Base-by-base conservation (phyloP, 2,113 vertebrate genomes). In the Polypterus bichir region DNA sequence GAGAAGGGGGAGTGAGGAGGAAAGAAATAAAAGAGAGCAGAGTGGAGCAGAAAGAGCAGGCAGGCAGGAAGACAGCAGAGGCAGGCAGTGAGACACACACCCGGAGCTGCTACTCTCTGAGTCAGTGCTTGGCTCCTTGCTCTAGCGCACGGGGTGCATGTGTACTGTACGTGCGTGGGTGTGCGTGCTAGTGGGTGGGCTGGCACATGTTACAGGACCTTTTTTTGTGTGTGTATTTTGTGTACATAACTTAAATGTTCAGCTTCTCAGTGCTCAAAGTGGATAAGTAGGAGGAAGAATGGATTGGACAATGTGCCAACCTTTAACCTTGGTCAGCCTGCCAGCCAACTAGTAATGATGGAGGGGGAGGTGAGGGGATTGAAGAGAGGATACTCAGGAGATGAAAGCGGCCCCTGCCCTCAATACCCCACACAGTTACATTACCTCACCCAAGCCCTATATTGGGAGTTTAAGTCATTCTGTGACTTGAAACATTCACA, bases 81-180 rank as follows among this genome's bases (percentile, higher is more conserved):
- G 27, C 27, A 27, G 27, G 27, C 27, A 27, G 27, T 27, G 27
- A 27, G 27, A 27, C 27, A 66, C 58, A 69, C 61, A 60, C 66
- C 62, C 68, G 68, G 64, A 47, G 59, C n/a, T 48, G 59, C 60
- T 70, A 60, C 68, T 64, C 69, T 75, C 65, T 71, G 69, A 75
- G 65, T 72, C 72, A 70, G 65, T 60, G 77, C 69, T 70, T 71
- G 74, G 75, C 76, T 77, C 72, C 70, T 79, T 69, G 60, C 69
- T 75, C 67, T 63, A 66, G 69, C 71, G 46, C 48, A 48, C 62
- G 51, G 66, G 64, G 67, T 47, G 59, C 71, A 69, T 67, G 65
- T 57, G 57, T 62, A 62, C 66, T 57, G 57, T 62, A 62, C 66
- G 58, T 52, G 58, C 65, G 74, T 66, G 68, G 70, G 69, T 71